Evolutionary conservation across 2,888 invertebrate genomes (phyloP).

Genomic region (Rhopalosiphum nymphaeae): DNA sequence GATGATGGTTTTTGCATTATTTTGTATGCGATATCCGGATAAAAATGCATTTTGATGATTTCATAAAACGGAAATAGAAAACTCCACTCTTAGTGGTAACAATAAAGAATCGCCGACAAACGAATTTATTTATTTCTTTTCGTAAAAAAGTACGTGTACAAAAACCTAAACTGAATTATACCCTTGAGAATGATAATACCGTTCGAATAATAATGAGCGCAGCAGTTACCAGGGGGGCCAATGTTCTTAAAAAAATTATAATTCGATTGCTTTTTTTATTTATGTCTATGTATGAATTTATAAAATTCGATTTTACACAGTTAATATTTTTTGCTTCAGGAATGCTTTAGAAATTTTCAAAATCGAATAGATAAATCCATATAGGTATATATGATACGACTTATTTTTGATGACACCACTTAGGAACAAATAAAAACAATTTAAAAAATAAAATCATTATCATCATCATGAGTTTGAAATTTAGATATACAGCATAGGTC

Average conservation of each 20-base stretch:
- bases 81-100: background rate
- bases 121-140: slow-evolving; percentile 54
- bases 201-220: slow-evolving; percentile 61
- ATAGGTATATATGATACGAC: background rate
- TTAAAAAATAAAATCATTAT: background rate
- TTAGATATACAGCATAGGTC: background rate
- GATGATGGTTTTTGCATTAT: slow-evolving; percentile 24
- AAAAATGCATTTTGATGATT: slow-evolving; percentile 45
- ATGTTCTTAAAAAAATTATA: slow-evolving; percentile 11
- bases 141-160: slow-evolving; percentile 42
- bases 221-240: slow-evolving; percentile 20
- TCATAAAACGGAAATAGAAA: slow-evolving; percentile 49
- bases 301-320: slow-evolving; percentile 17
- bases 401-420: background rate
- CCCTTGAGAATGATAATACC: slow-evolving; percentile 61
- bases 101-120: slow-evolving; percentile 62
- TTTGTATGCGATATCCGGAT: slow-evolving; percentile 35
- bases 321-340: background rate
- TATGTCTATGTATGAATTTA: background rate
- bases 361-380: background rate
- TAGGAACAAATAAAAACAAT: background rate
- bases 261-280: slow-evolving; percentile 23
- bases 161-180: slow-evolving; percentile 58
- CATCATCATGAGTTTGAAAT: background rate
- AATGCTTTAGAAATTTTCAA: slow-evolving; percentile 15